Evolutionary conservation across 2,797 vertebrate species (phyloP).

Genomic region (Notolabrus celidotus): DNA sequence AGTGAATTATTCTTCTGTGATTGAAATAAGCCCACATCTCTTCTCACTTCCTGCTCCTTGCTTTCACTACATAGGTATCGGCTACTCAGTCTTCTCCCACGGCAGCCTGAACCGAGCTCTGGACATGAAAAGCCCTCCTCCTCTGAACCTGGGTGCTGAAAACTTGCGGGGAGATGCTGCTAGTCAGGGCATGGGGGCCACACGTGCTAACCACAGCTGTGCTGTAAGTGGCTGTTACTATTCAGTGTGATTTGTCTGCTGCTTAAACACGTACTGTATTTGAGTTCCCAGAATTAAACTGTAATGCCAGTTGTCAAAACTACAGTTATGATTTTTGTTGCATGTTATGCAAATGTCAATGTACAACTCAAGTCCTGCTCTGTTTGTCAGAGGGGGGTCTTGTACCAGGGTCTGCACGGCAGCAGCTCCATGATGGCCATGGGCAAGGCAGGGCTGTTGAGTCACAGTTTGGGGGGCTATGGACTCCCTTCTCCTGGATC

Average conservation of each 20-base stretch:
- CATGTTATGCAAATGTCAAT: background rate
- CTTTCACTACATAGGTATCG: constrained; percentile 80
- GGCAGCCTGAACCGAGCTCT: constrained; percentile 84
- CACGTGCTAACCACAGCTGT: constrained; percentile 76
- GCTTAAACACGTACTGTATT: background rate
- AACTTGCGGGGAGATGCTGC: constrained; percentile 80
- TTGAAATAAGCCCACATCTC: constrained; percentile 71
- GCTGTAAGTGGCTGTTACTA: constrained; percentile 79
- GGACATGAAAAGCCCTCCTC: constrained; percentile 88
- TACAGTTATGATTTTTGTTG: background rate
- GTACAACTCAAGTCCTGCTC: background rate
- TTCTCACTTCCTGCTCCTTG: constrained; percentile 78
- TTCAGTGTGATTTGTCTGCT: background rate
- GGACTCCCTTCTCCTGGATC: constrained; percentile 80
- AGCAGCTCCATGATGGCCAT: constrained; percentile 84
- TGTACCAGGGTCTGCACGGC: constrained; percentile 88
- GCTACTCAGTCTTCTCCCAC: constrained; percentile 89
- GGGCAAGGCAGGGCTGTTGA: constrained; percentile 81
- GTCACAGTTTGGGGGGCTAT: constrained; percentile 84
- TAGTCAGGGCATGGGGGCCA: constrained; percentile 67
- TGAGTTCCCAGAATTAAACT: background rate
- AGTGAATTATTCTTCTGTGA: constrained; percentile 38
- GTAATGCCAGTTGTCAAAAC: background rate
- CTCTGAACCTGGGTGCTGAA: constrained; percentile 84
- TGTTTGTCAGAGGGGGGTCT: constrained; percentile 83